A percentile compares a stretch with the other conserved stretches of the same genome.
Conservation (phyloP, 2,888 invertebrate species). For the Hypselothyrea guttata region DNA sequence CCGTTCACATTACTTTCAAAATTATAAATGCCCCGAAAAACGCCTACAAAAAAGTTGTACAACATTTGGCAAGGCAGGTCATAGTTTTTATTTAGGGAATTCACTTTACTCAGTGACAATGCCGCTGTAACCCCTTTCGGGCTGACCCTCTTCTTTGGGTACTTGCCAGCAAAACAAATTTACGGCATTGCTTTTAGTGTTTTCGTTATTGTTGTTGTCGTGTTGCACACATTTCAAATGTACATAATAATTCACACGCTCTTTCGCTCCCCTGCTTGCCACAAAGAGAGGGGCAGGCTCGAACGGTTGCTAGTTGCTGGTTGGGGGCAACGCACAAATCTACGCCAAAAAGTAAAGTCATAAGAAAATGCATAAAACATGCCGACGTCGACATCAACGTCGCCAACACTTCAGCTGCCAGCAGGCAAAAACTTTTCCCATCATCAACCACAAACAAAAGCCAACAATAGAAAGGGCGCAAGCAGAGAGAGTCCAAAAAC, state of each 20-base stretch:
- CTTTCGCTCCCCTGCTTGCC: constrained; percentile 32
- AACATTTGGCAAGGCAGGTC: constrained; percentile 60
- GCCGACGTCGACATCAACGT: constrained; percentile 70
- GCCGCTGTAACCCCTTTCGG: background rate
- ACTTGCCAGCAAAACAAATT: constrained; percentile 66
- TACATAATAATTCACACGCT: constrained; percentile 75
- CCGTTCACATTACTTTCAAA: constrained; percentile 15
- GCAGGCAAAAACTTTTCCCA: constrained; percentile 76
- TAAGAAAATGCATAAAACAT: constrained; percentile 77
- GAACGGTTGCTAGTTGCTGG: background rate
- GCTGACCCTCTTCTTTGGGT: constrained; percentile 31
- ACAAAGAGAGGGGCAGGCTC: constrained; percentile 19
- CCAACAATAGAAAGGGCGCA: constrained; percentile 57
- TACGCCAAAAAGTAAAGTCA: constrained; percentile 76
- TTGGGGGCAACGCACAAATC: constrained; percentile 64
- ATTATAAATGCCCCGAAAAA: constrained; percentile 64
- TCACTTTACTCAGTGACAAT: constrained; percentile 35
- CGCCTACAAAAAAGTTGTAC: constrained; percentile 70
- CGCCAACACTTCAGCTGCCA: constrained; percentile 75
- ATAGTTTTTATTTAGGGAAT: constrained; percentile 67
- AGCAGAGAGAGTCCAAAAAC: background rate
- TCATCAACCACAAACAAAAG: constrained; percentile 77
- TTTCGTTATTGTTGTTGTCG: constrained; percentile 47
- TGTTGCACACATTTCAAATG: constrained; percentile 67
- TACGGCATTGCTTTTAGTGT: constrained; percentile 74